Evolutionary conservation across 1,140 invertebrate genomes (phyloP).

Genomic region (Lamellibrachia luymesi): DNA sequence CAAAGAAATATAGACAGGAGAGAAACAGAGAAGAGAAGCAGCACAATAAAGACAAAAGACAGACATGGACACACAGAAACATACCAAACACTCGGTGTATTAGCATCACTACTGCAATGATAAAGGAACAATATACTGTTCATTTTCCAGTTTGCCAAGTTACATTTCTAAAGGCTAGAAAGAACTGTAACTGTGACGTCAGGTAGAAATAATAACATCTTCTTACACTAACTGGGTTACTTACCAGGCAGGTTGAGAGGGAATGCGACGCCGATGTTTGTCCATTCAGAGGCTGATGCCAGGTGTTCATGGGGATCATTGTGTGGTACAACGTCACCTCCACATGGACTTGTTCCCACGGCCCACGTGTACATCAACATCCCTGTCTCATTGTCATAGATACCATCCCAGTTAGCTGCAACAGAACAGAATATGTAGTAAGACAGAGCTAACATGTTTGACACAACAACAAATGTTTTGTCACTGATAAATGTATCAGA

Average conservation of each 20-base stretch:
- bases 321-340: conserved; percentile 31
- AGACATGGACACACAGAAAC: not conserved
- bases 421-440: not conserved
- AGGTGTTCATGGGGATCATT: conserved; percentile 39
- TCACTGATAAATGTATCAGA: too few species aligned
- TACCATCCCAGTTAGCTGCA: conserved; percentile 44
- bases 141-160: too few species aligned
- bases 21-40: not conserved
- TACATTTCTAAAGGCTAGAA: too few species aligned
- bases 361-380: conserved; percentile 29
- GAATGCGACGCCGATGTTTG: conserved; percentile 34
- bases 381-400: conserved; percentile 41
- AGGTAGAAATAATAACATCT: too few species aligned
- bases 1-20: not conserved
- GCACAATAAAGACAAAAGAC: not conserved
- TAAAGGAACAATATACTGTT: too few species aligned
- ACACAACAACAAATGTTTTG: too few species aligned
- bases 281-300: conserved; percentile 35
- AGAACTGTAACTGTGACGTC: too few species aligned
- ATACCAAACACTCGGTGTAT: not conserved
- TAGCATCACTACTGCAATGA: too few species aligned
- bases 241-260: not conserved
- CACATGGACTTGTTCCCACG: conserved; percentile 35
- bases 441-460: too few species aligned
- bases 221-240: too few species aligned